A percentile compares a stretch with the other conserved stretches of the same genome.
Evolutionary conservation across 2,888 invertebrate species (phyloP).

Genomic region (Chrysomela aeneicollis): DNA sequence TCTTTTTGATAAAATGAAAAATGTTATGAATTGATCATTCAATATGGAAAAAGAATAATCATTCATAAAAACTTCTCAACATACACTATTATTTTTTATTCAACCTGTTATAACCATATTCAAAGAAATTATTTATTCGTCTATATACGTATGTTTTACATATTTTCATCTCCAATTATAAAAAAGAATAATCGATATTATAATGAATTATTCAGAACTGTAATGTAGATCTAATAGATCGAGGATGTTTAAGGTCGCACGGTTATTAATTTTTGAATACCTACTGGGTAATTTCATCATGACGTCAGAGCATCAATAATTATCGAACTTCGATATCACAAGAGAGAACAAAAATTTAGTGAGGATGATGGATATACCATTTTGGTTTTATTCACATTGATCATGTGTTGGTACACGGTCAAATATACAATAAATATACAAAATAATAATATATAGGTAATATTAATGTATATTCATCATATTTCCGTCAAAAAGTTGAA

Average conservation of each 20-base stretch:
- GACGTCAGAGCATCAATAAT: constrained; percentile 34
- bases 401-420: too few species aligned
- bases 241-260: constrained; percentile 40
- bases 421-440: too few species aligned
- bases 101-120: neutral
- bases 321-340: constrained; percentile 17
- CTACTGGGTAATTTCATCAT: constrained; percentile 32
- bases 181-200: constrained; percentile 31
- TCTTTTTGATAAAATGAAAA: too few species aligned
- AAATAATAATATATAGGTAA: too few species aligned
- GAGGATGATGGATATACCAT: too few species aligned
- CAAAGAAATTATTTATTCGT: neutral
- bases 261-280: constrained; percentile 35
- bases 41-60: too few species aligned
- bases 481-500: too few species aligned
- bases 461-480: too few species aligned
- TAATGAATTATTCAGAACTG: constrained; percentile 32
- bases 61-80: too few species aligned
- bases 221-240: constrained; percentile 33
- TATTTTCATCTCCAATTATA: constrained; percentile 16
- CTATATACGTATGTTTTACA: neutral
- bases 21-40: too few species aligned
- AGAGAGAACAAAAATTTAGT: neutral
- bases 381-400: too few species aligned
- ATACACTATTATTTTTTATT: too few species aligned